A percentile compares a stretch with the other conserved stretches of the same genome.
phyloP scores from a whole-genome alignment of 2,797 vertebrate species.

The Gymnothorax javanicus region DNA sequence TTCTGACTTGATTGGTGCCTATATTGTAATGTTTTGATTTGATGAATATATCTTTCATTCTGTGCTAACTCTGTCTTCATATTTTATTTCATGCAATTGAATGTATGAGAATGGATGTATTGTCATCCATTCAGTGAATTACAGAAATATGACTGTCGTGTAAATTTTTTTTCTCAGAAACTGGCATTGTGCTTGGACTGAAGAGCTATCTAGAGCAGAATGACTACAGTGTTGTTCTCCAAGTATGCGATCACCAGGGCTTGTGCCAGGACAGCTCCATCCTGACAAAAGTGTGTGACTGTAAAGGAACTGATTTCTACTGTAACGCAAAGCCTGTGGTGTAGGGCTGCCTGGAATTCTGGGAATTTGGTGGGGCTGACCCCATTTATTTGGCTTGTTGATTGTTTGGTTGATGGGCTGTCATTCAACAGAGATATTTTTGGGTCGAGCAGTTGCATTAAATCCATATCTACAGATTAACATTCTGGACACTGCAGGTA shows the following conservation, averaged over 20 bases:
- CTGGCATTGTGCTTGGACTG: slow-evolving; percentile 58
- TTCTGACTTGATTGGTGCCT: too few species aligned
- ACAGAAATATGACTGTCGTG: not conserved
- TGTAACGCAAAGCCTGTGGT: slow-evolving; percentile 44
- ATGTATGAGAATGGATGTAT: too few species aligned
- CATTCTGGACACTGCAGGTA: too few species aligned
- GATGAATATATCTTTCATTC: too few species aligned
- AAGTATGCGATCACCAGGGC: slow-evolving; percentile 66
- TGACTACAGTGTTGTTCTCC: slow-evolving; percentile 72
- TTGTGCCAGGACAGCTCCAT: slow-evolving; percentile 64
- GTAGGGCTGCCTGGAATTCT: slow-evolving; percentile 62
- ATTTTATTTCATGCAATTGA: too few species aligned
- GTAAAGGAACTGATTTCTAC: slow-evolving; percentile 53
- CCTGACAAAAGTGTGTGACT: slow-evolving; percentile 77
- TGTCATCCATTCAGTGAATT: not conserved
- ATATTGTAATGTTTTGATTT: too few species aligned
- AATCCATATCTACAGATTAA: too few species aligned
- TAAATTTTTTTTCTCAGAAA: slow-evolving; percentile 51
- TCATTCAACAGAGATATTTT: too few species aligned
- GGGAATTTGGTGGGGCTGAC: slow-evolving; percentile 73
- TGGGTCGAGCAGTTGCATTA: too few species aligned
- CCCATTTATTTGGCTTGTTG: too few species aligned
- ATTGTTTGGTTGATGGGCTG: too few species aligned
- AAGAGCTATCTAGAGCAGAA: slow-evolving; percentile 56
- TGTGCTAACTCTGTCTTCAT: too few species aligned